Evolutionary conservation across 2,113 vertebrate genomes (phyloP).

Genomic region (Micronycteris hirsuta): DNA sequence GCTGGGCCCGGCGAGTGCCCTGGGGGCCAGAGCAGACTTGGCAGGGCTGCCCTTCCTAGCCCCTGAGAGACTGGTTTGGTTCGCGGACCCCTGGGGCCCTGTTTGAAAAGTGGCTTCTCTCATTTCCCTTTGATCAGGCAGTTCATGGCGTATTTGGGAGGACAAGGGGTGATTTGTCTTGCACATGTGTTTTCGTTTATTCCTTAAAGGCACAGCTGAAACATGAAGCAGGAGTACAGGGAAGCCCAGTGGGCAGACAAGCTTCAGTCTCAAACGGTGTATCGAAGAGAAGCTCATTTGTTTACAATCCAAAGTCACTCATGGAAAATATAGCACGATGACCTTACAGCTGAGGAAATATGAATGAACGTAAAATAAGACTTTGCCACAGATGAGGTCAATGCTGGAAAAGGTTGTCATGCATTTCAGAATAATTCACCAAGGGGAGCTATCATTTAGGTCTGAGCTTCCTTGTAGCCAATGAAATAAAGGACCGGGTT

Average conservation of each 20-base stretch:
- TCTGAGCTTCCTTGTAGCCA: background rate
- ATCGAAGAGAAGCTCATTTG: background rate
- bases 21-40: constrained; percentile 17
- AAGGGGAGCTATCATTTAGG: background rate
- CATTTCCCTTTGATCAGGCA: constrained; percentile 67
- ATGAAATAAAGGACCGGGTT: background rate
- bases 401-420: background rate
- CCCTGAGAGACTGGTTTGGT: constrained; percentile 44
- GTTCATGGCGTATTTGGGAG: constrained; percentile 61
- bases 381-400: background rate
- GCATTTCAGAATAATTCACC: background rate
- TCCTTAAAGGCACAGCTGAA: constrained; percentile 53
- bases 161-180: constrained; percentile 72
- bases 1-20: background rate
- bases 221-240: background rate
- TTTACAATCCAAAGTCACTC: background rate
- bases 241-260: constrained; percentile 5
- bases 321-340: background rate
- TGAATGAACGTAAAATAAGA: background rate
- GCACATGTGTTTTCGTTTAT: constrained; percentile 69
- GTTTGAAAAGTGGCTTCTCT: constrained; percentile 64
- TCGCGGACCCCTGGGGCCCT: constrained; percentile 46
- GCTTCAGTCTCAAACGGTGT: background rate
- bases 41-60: constrained; percentile 8
- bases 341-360: background rate